Evolutionary conservation across 2,113 vertebrate species (phyloP).

Genomic region (Cephalophus harveyi): DNA sequence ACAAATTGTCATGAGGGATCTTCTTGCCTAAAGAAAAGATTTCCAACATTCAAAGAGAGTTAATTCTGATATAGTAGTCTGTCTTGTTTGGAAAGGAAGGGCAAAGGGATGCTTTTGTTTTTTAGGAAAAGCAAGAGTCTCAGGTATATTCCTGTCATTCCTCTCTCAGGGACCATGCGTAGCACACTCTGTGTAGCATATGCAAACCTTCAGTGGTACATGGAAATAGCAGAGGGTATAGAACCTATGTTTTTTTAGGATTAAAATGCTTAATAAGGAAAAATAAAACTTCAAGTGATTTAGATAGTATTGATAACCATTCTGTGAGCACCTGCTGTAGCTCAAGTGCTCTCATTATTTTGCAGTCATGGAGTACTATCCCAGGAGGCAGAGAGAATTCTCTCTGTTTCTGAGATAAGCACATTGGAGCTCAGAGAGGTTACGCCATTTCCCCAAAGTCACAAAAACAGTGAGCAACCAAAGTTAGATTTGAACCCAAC

Average conservation of each 20-base stretch:
- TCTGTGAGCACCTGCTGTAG: not conserved
- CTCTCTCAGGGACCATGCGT: not conserved
- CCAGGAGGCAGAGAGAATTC: not conserved
- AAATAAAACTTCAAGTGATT: not conserved
- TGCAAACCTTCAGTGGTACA: not conserved
- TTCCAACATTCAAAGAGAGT: not conserved
- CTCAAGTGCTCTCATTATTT: not conserved
- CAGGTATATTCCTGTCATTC: not conserved
- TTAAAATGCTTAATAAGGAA: not conserved
- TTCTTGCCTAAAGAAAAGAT: conserved; percentile 21
- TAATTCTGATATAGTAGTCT: not conserved
- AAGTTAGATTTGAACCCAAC: not conserved
- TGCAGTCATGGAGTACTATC: not conserved
- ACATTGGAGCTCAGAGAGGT: not conserved
- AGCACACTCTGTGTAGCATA: not conserved
- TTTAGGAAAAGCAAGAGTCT: not conserved
- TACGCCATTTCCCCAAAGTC: not conserved
- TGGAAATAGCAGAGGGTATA: not conserved
- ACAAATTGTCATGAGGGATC: conserved; percentile 23
- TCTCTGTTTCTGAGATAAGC: not conserved
- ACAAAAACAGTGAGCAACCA: not conserved
- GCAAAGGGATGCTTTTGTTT: not conserved
- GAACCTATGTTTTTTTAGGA: not conserved
- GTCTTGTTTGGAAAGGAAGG: not conserved
- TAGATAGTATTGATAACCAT: not conserved